Base-by-base conservation (phyloP, 2,113 vertebrate genomes). In the Microcebus lehilahytsara region DNA sequence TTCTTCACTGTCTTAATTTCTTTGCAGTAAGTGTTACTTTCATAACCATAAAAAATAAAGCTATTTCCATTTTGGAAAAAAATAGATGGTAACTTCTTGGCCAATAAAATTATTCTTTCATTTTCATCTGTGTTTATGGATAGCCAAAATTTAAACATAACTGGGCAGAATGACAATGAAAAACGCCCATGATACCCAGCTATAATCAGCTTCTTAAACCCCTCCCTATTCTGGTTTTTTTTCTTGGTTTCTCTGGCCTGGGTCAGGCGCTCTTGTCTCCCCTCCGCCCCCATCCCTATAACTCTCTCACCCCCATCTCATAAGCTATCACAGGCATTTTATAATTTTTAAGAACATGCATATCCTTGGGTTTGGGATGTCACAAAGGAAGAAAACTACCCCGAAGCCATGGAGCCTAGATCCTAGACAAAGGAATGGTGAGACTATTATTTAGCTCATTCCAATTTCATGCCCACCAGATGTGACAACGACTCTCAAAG, bases 11-110 rank as follows among this genome's bases (percentile, higher is more conserved):
- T 80, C 42, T 74, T 81, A 74, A 62, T 75, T 62, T 87, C 51
- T 79, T 96, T 93, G 46, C 53, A 91, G 3, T 69, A 16, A 64
- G 11, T 71, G 49, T 49, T 40, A 84, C 12, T 94, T 77, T 93
- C 42, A 79, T 87, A 51, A 77, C 72, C 51, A 83, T 25, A 81
- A 96, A 75, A 85, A 40, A 64, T 30, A 89, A 79, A 85, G 34
- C 17, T 66, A 66, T 90, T 77, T 93, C 69, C 23, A 37, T 96
- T 94, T 95, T 87, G 46, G 32, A 92, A 85, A 96, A 84, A 84
- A 75, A 51, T 42, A 85, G 27, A 77, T 17, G 32, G 32, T 6
- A 56, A 80, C 51, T 81, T 96, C 77, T 71, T 81, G 9, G 13
- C 20, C 72, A 58, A 64, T 32, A 37, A 62, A 74, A 79, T 89